phyloP scores from a whole-genome alignment of 2,797 vertebrate genomes.

The Hydrolagus colliei region DNA sequence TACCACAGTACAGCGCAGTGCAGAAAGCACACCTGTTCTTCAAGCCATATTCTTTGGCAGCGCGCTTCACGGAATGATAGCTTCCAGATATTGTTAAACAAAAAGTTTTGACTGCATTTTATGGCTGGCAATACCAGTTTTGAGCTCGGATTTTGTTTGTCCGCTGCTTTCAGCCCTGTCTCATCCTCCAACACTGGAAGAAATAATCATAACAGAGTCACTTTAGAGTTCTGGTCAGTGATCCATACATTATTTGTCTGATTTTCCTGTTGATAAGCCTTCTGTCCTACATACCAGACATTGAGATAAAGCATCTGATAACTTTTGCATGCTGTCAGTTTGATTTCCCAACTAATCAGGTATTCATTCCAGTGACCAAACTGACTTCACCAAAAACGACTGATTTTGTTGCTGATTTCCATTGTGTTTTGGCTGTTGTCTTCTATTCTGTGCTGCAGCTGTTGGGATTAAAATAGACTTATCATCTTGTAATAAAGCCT shows the following conservation, averaged over 20 bases:
- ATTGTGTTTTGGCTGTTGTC: neutral
- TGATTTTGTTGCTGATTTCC: too few species aligned
- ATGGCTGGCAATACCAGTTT: neutral
- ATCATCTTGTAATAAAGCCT: too few species aligned
- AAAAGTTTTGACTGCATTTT: neutral
- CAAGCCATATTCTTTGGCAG: too few species aligned
- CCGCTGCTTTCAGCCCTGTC: neutral
- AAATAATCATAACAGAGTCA: conserved; percentile 8
- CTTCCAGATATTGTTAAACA: neutral
- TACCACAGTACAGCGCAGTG: neutral
- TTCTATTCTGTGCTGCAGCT: neutral
- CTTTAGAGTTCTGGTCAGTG: conserved; percentile 20
- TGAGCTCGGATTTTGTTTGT: neutral
- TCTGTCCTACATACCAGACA: conserved; percentile 29
- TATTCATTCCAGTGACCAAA: conserved; percentile 6
- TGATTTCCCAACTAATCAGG: conserved; percentile 26
- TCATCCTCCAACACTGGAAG: conserved; percentile 6
- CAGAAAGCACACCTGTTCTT: neutral
- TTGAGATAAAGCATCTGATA: conserved; percentile 30
- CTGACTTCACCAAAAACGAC: conserved; percentile 4
- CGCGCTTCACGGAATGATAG: too few species aligned
- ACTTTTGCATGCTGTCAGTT: conserved; percentile 11
- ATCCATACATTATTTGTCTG: conserved; percentile 29
- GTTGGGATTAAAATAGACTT: neutral
- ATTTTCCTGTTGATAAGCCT: conserved; percentile 30